Evolutionary conservation across 2,797 vertebrate genomes (phyloP), one percentile per base, ranked within the genome.

Genomic region (Phalanger gymnotis): DNA sequence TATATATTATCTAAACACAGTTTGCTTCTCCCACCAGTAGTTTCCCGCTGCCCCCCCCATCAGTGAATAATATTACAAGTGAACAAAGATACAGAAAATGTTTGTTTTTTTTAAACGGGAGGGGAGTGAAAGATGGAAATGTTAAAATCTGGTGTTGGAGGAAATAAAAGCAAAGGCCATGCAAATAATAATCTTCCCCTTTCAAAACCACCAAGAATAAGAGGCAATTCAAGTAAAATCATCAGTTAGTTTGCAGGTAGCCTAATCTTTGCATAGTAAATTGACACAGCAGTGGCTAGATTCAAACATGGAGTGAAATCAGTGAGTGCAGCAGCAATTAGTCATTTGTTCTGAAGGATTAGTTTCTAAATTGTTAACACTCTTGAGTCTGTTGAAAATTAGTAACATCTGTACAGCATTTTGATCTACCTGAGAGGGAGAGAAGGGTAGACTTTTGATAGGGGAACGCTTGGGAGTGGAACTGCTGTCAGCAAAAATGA

Each of bases 381-480:
- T 98, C 97, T 96, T 96, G 98, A 98, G 97, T 98, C 98, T 98
- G 98, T 97, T 98, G 98, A 98, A 98, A 98, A 99, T 98, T 99
- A 99, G 98, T 99, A 98, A 98, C 97, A 99, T 98, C 98, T 98
- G 98, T 98, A 98, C 98, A 98, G 96, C 98, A 97, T 98, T 98
- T 97, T 98, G 98, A 98, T 99, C 99, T 99, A 99, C 99, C 99
- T 99, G 99, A 3, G 99, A 99, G 98, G 99, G 99, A 98, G 99
- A 99, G 99, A 99, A 99, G 98, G 99, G 99, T 93, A 99, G 99
- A 98, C 98, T 98, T 99, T 99, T 99, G 98, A 98, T 98, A 98
- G 99, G 98, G 98, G 99, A 99, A 97, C 98, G 51, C 98, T 99
- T 99, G 97, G 99, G 98, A 97, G 99, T 98, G 97, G 99, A 99